Percentiles rank a stretch among this genome's conserved stretches.
These are phyloP conservation scores for Thereva nobilitata DNA, from an alignment of 2,888 invertebrate species.

Conservation along the genomic window DNA sequence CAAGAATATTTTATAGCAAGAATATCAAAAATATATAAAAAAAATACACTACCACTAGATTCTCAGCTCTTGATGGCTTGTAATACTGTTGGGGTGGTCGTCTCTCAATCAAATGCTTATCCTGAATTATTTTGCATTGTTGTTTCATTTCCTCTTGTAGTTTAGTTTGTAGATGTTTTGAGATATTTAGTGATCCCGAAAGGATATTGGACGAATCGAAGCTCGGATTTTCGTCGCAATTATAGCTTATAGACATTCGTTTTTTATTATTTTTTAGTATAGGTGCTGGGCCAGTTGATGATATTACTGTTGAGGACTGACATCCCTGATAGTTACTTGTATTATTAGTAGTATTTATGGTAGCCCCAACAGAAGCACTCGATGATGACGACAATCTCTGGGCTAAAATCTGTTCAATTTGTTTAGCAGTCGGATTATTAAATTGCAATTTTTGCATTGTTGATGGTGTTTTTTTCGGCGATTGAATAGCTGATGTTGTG, in stretches of 20 bases:
- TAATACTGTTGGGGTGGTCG: slow-evolving; percentile 53
- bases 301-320: background rate
- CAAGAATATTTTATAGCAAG: background rate
- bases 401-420: slow-evolving; percentile 57
- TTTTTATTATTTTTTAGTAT: slow-evolving; percentile 10
- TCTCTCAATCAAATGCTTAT: slow-evolving; percentile 59
- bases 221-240: background rate
- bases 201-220: slow-evolving; percentile 9
- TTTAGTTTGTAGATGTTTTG: slow-evolving; percentile 57
- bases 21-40: background rate
- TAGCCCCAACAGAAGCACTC: background rate
- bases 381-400: slow-evolving; percentile 49
- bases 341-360: background rate
- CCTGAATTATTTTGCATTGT: slow-evolving; percentile 60
- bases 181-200: slow-evolving; percentile 23
- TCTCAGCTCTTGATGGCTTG: slow-evolving; percentile 34
- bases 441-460: slow-evolving; percentile 49
- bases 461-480: background rate
- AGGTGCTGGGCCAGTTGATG: background rate
- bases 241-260: slow-evolving; percentile 36
- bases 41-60: slow-evolving; percentile 31
- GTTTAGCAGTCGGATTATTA: slow-evolving; percentile 58
- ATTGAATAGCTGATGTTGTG: too few species aligned
- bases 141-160: slow-evolving; percentile 59
- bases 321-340: background rate